phyloP scores from a whole-genome alignment of 2,113 vertebrate species.

The Chlorodrepanis virens region DNA sequence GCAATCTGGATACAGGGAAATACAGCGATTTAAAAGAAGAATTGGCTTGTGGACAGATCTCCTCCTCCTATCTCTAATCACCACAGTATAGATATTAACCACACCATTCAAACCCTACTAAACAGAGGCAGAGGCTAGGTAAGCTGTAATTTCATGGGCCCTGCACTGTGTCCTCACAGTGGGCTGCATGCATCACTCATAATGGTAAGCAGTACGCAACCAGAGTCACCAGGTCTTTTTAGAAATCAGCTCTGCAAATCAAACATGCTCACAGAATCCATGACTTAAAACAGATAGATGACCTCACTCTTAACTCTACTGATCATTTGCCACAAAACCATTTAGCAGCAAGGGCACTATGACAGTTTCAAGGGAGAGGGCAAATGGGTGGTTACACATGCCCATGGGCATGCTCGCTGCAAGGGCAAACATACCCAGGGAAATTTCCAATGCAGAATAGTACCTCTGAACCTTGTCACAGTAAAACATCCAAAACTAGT shows the following conservation, averaged over 20 bases:
- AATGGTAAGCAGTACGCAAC: rapidly evolving
- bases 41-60: not conserved
- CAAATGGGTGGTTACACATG: rapidly evolving
- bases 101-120: not conserved
- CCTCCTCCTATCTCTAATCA: not conserved
- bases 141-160: not conserved
- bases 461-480: not conserved
- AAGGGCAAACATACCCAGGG: not conserved
- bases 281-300: not conserved
- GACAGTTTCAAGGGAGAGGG: not conserved
- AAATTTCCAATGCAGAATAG: not conserved
- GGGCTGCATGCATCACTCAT: not conserved
- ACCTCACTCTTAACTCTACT: not conserved
- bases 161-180: not conserved
- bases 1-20: not conserved
- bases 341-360: not conserved
- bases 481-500: not conserved
- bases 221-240: not conserved
- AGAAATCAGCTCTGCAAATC: not conserved
- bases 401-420: rapidly evolving
- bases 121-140: not conserved
- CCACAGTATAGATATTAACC: not conserved
- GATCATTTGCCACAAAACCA: not conserved
- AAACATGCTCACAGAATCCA: not conserved
- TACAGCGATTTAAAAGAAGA: not conserved